Conservation (phyloP, 1,140 invertebrate genomes). For the Bactericera cockerelli region DNA sequence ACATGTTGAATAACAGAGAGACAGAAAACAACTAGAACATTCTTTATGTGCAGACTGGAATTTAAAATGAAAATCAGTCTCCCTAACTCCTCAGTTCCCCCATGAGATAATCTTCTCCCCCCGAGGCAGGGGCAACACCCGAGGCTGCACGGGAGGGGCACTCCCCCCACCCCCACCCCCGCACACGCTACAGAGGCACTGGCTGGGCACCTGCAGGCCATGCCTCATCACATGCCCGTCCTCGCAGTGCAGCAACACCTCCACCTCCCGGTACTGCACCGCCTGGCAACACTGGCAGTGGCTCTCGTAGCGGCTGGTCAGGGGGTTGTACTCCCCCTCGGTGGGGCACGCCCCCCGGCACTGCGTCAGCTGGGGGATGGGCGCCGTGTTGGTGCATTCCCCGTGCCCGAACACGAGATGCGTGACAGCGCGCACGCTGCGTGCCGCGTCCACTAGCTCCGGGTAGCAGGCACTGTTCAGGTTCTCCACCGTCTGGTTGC, state of each 20-base stretch:
- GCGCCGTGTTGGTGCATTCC: conserved; percentile 39
- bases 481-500: conserved; percentile 33
- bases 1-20: too few relatives aligned
- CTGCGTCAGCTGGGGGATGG: conserved; percentile 40
- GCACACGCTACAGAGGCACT: conserved; percentile 38
- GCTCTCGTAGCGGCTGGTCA: conserved; percentile 32
- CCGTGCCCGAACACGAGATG: conserved; percentile 33
- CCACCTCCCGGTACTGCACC: conserved; percentile 28
- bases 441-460: conserved; percentile 31
- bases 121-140: too few relatives aligned
- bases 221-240: conserved; percentile 34
- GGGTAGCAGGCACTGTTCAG: conserved; percentile 39
- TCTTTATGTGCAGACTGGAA: too few relatives aligned
- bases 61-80: too few relatives aligned
- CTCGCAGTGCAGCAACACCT: conserved; percentile 34
- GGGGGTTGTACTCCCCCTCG: conserved; percentile 44
- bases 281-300: conserved; percentile 44
- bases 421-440: conserved; percentile 39
- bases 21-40: too few relatives aligned
- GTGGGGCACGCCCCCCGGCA: conserved; percentile 49
- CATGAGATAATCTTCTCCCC: too few relatives aligned
- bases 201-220: conserved; percentile 32
- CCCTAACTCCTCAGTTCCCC: too few relatives aligned
- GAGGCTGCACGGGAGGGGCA: too few relatives aligned
- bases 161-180: conserved; percentile 13